Evolutionary conservation across 2,888 invertebrate genomes (phyloP).

Genomic region (Nomada ferruginata): DNA sequence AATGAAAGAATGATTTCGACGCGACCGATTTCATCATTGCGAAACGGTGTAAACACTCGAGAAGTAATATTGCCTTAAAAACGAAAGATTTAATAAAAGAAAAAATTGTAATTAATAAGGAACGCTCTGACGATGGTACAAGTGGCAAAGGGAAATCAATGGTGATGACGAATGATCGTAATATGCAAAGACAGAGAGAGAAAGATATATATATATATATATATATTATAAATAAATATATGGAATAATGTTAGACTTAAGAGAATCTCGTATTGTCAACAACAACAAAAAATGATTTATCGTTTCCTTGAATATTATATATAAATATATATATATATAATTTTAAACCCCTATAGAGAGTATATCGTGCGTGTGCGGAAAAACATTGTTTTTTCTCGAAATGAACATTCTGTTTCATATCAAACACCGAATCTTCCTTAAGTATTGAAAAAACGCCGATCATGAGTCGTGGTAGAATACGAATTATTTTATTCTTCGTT

Average conservation of each 20-base stretch:
- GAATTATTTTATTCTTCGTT: slow-evolving; percentile 20
- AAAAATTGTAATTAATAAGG: slow-evolving; percentile 44
- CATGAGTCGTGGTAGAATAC: slow-evolving; percentile 18
- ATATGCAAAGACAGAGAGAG: slow-evolving; percentile 42
- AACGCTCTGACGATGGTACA: slow-evolving; percentile 58
- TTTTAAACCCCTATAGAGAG: slow-evolving; percentile 27
- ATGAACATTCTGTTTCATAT: slow-evolving; percentile 59
- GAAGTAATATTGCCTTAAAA: slow-evolving; percentile 61
- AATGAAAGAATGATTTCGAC: slow-evolving; percentile 18
- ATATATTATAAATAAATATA: slow-evolving; percentile 45
- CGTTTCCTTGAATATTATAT: slow-evolving; percentile 32
- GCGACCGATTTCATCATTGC: slow-evolving; percentile 20
- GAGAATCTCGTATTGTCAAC: slow-evolving; percentile 46
- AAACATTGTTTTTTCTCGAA: slow-evolving; percentile 36
- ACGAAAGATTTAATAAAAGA: slow-evolving; percentile 48
- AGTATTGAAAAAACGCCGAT: slow-evolving; percentile 24
- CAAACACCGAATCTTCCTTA: slow-evolving; percentile 51
- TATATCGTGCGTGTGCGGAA: slow-evolving; percentile 32
- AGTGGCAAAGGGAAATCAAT: slow-evolving; percentile 56
- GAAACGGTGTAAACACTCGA: slow-evolving; percentile 27
- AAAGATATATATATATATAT: slow-evolving; percentile 37
- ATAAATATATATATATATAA: slow-evolving; percentile 21
- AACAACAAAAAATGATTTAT: slow-evolving; percentile 32
- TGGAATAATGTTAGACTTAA: slow-evolving; percentile 49
- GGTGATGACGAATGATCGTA: slow-evolving; percentile 54